Conservation (phyloP, 2,113 vertebrate species). For the Rhynchomys soricoides region DNA sequence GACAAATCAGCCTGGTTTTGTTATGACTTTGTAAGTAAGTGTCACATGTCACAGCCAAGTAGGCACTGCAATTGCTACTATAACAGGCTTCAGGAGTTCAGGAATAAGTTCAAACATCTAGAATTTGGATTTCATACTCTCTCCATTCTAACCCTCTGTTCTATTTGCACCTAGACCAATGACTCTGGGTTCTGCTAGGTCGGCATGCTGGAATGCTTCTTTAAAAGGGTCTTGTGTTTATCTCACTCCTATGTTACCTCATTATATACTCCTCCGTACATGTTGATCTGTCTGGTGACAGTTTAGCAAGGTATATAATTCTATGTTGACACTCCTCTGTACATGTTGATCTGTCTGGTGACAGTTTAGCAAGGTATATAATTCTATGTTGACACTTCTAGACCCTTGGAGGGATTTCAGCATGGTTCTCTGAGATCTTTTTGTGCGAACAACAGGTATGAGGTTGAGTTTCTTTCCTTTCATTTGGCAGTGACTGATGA, state of each 20-base stretch:
- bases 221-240: not conserved
- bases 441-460: not conserved
- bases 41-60: not conserved
- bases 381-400: not conserved
- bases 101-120: not conserved
- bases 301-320: conserved; percentile 26
- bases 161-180: not conserved
- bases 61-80: accelerated
- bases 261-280: not conserved
- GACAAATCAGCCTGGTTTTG: not conserved
- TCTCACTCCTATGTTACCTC: no score
- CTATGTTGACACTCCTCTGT: not conserved
- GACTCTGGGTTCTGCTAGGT: not conserved
- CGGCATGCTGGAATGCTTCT: not conserved
- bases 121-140: not conserved
- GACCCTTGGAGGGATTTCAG: not conserved
- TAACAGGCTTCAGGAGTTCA: not conserved
- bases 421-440: not conserved
- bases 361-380: conserved; percentile 16
- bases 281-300: not conserved
- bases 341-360: no score
- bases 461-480: not conserved
- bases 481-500: not conserved
- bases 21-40: not conserved
- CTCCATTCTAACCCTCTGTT: accelerated